Base-by-base conservation (phyloP, 64 coral and sea anemone species). In the Anthopleura sola region DNA sequence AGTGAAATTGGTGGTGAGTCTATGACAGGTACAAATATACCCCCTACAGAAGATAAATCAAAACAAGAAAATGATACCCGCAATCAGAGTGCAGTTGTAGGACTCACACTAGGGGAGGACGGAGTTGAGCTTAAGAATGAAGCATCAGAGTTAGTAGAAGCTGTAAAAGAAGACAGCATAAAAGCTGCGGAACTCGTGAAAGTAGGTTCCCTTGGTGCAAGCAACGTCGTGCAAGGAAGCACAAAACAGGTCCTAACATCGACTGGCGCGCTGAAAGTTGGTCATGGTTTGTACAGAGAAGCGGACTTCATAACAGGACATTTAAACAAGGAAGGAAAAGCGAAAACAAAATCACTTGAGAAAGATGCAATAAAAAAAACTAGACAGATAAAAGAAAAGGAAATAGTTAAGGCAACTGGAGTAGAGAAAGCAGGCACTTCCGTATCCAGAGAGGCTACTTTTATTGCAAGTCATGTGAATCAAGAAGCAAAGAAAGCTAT, bases 121-220 rank as follows among this genome's bases (percentile, higher is more conserved):
- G 55, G 23, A 20, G 6, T 10, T 47, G 82, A 83, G 74, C 39
- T 91, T 13, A 86, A 81, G 58, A 86, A 82, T 26, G 85, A 91
- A 51, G 78, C 29, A 80, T 11, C 14, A 36, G 89, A 23, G 28
- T 54, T 83, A 24, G 82, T 56, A 20, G 47, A 26, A 8, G 82
- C 26, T 38, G 82, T 83, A 5, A 54, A 83, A 83, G 31, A 60
- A 36, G 82, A 83, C 50, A 19, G 49, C 36, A 16, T 83, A 10
- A 26, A 36, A 60, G n/a, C 82, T 56, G 82, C 78, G 48, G 49
- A 53, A 13, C 33, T 81, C 33, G 78, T 81, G 1, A 46, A 48
- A 28, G 39, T 20, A 48, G 39, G 39, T n/a, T 81, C 78, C 48
- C 49, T 53, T 48, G 33, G 28, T 24, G 78, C 49, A n/a, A 53